phyloP scores from a whole-genome alignment of 2,888 invertebrate genomes.

The Ochlodes sylvanus region DNA sequence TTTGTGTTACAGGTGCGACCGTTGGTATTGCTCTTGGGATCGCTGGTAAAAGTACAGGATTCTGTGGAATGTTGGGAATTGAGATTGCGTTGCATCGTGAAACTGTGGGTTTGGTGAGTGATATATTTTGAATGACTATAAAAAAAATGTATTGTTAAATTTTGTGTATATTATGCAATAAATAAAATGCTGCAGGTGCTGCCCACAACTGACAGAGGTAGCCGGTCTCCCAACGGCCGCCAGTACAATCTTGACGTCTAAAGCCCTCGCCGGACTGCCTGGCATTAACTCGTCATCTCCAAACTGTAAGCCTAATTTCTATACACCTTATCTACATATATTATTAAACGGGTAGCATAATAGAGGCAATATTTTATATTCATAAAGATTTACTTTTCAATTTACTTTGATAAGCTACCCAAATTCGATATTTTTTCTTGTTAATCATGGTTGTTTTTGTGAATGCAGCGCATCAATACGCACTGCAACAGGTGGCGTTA shows the following conservation, averaged over 20 bases:
- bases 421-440: no score
- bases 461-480: slow-evolving; percentile 89
- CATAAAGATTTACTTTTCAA: no score
- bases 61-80: slow-evolving; percentile 95
- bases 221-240: slow-evolving; percentile 77
- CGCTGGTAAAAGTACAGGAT: slow-evolving; percentile 96
- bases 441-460: not conserved
- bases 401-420: no score
- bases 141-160: not conserved
- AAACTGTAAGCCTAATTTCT: slow-evolving; percentile 76
- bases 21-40: slow-evolving; percentile 94
- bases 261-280: slow-evolving; percentile 70
- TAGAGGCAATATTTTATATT: no score
- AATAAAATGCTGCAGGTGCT: slow-evolving; percentile 63
- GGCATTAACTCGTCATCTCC: slow-evolving; percentile 76
- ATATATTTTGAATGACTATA: not conserved
- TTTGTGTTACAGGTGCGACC: slow-evolving; percentile 87
- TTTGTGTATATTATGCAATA: not conserved
- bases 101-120: slow-evolving; percentile 88
- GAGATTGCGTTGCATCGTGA: slow-evolving; percentile 94
- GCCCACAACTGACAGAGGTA: slow-evolving; percentile 78
- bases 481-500: slow-evolving; percentile 95
- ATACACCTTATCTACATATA: no score
- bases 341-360: no score
- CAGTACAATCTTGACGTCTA: slow-evolving; percentile 67